Evolutionary conservation across 2,888 invertebrate species (phyloP).

Genomic region (Therioaphis trifolii): DNA sequence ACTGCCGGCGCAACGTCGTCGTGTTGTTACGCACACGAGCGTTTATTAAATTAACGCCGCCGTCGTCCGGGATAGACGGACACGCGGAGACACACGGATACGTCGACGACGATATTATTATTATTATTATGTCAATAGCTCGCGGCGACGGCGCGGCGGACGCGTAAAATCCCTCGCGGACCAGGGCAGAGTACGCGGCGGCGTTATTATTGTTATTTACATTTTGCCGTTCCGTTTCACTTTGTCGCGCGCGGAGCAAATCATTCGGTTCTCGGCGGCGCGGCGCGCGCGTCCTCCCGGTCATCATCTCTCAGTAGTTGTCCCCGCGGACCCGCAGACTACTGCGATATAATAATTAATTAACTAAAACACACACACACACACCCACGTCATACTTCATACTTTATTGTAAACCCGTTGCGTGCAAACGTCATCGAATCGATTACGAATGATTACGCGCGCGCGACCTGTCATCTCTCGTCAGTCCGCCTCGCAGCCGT

Average conservation of each 20-base stretch:
- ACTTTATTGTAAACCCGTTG: too few species aligned
- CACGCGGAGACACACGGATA: background rate
- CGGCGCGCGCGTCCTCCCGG: background rate
- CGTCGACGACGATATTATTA: background rate
- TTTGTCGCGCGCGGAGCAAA: background rate
- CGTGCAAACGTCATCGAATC: constrained; percentile 44
- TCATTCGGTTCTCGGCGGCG: background rate
- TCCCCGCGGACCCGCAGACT: too few species aligned
- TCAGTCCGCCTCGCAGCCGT: background rate
- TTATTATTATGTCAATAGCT: constrained; percentile 46
- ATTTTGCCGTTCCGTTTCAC: constrained; percentile 39
- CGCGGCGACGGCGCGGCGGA: constrained; percentile 16
- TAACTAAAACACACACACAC: constrained; percentile 20
- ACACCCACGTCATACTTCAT: too few species aligned
- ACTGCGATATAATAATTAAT: constrained; percentile 39
- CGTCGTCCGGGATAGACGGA: background rate
- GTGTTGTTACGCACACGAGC: too few species aligned
- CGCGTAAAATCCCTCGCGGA: too few species aligned
- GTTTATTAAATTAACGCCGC: too few species aligned
- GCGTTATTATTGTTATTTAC: constrained; percentile 36
- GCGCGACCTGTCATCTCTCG: constrained; percentile 12
- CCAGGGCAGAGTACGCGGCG: background rate
- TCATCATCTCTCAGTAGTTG: too few species aligned
- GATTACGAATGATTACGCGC: constrained; percentile 38
- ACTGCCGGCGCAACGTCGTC: too few species aligned